Evolutionary conservation across 2,888 invertebrate species (phyloP), one percentile per base, ranked within the genome.

Genomic region (Sthenelais limicola): DNA sequence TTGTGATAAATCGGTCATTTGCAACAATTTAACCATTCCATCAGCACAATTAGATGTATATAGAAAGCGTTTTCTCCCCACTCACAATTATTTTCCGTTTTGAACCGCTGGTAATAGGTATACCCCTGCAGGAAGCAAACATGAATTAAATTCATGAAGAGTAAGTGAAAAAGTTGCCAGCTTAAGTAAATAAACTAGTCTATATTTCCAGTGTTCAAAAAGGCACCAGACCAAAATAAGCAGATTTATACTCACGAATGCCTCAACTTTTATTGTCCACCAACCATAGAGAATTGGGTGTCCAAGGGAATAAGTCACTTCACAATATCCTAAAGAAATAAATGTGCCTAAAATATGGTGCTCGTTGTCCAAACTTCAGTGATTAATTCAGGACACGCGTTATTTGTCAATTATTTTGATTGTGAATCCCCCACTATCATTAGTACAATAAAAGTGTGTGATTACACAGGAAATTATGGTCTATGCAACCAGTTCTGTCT

Each of bases 271-370:
- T 12, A 71, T 35, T 9, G 38, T 62, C 71, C 71, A 71, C 30
- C 49, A n/a, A 35, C 62, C 49, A 26, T 71, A 62, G 15, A 28
- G 24, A 18, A 30, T 26, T 30, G 71, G 71, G 32, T 71, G 66
- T 1, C 51, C 32, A 18, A 71, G n/a, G 15, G 32, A 15, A 2
- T 51, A 2, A 3, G n/a, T 4, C 26, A 38, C 71, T 28, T 66
- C 71, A 48, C 66, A 71, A 4, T 66, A 18, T 7, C 71, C 71
- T 71, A 47, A 5, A 68, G 15, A 49, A 47, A 68, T n/a, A n/a
- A n/a, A n/a, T n/a, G n/a, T n/a, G n/a, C n/a, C n/a, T n/a, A n/a
- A n/a, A n/a, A n/a, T n/a, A n/a, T n/a, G n/a, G n/a, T n/a, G n/a
- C n/a, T n/a, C n/a, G n/a, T n/a, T n/a, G n/a, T n/a, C n/a, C n/a